These are phyloP conservation scores for Oxygymnocypris stewartii DNA, from an alignment of 2,113 vertebrate species.

Conservation along the genomic window DNA sequence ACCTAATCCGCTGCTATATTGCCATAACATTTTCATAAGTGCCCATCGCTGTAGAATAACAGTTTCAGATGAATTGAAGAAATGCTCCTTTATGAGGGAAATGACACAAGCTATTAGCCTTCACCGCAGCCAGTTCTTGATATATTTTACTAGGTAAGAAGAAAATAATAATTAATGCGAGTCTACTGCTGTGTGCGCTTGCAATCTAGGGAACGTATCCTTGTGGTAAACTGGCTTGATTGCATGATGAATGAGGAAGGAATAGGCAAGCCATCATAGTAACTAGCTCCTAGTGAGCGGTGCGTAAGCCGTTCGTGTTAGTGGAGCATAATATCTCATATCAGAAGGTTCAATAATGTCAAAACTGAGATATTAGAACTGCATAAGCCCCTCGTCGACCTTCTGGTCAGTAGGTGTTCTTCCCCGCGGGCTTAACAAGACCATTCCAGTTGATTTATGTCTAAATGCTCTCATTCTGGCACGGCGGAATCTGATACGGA, in stretches of 20 bases:
- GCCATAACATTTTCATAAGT: constrained; percentile 77
- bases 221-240: constrained; percentile 34
- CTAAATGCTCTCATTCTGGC: constrained; percentile 35
- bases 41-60: constrained; percentile 65
- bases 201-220: constrained; percentile 33
- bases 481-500: constrained; percentile 46
- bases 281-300: constrained; percentile 22
- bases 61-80: constrained; percentile 68
- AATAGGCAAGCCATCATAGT: constrained; percentile 62
- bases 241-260: constrained; percentile 69
- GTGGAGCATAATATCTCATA: constrained; percentile 40
- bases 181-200: constrained; percentile 21
- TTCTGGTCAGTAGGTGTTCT: constrained; percentile 29
- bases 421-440: constrained; percentile 6
- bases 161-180: constrained; percentile 39
- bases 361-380: constrained; percentile 34
- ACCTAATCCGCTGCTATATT: constrained; percentile 70
- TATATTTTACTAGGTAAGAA: constrained; percentile 57
- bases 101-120: constrained; percentile 72
- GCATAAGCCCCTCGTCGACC: constrained; percentile 16
- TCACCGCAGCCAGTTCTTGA: constrained; percentile 56
- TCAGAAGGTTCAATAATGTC: constrained; percentile 27
- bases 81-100: constrained; percentile 70
- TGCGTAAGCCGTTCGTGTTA: constrained; percentile 1
- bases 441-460: constrained; percentile 51